Percentiles rank a stretch among this genome's conserved stretches.
These are phyloP conservation scores for Chondrosia reniformis DNA, from an alignment of 37 sponge, comb jelly and placozoan species.

Conservation along the genomic window DNA sequence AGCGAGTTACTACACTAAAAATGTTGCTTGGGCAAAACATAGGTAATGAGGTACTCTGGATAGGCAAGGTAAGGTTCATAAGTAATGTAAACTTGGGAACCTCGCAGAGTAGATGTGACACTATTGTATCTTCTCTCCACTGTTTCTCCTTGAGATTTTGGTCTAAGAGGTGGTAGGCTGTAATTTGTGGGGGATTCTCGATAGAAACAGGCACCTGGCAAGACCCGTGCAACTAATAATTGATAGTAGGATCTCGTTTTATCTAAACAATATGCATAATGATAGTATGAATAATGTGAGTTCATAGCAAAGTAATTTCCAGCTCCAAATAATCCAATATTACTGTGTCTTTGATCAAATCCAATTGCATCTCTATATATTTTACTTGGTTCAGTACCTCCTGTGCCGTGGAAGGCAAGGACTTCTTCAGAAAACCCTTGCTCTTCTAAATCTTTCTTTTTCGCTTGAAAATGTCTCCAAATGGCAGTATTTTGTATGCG, in stretches of 20 bases:
- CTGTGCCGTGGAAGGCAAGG: slow-evolving; percentile 29
- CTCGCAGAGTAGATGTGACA: background rate
- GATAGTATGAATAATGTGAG: slow-evolving; percentile 16
- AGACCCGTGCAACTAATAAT: slow-evolving; percentile 1
- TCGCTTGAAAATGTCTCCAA: background rate
- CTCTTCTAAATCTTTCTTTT: background rate
- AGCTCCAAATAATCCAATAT: slow-evolving; percentile 15
- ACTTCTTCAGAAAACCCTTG: background rate
- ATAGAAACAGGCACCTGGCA: background rate
- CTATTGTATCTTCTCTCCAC: background rate
- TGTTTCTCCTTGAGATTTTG: background rate
- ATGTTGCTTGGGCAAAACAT: too few species aligned
- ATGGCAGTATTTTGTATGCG: slow-evolving; percentile 11
- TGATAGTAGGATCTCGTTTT: background rate
- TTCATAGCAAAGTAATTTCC: slow-evolving; percentile 34
- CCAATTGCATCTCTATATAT: slow-evolving; percentile 22
- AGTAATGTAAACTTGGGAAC: slow-evolving; percentile 13
- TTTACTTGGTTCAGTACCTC: background rate
- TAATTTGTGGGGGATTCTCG: background rate
- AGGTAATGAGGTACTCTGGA: slow-evolving; percentile 19
- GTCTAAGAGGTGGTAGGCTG: background rate
- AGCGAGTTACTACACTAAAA: too few species aligned
- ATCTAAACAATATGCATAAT: slow-evolving; percentile 17
- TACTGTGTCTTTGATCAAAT: background rate
- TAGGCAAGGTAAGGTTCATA: background rate